A percentile compares a stretch with the other conserved stretches of the same genome.
Conservation (phyloP, 2,797 vertebrate genomes). For the Hypotaenidia okinawae region DNA sequence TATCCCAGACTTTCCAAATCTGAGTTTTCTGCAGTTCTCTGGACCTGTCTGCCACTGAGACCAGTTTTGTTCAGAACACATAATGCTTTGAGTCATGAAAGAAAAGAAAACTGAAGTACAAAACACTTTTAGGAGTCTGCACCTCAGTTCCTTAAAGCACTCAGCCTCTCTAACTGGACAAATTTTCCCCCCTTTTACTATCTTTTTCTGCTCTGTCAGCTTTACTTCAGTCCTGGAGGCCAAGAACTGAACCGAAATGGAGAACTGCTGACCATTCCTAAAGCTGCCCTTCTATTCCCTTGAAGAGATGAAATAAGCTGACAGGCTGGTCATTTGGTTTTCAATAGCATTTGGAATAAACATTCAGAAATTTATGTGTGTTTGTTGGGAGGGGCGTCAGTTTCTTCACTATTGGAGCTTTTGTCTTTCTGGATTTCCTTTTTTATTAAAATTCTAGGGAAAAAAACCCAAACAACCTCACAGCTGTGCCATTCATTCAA, state of each 20-base stretch:
- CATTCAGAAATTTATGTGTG: not conserved
- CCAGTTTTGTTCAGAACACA: rapidly evolving
- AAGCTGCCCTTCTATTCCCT: not conserved
- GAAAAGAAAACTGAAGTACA: not conserved
- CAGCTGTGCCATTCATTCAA: slow-evolving; percentile 28
- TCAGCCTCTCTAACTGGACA: not conserved
- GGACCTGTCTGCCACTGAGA: not conserved
- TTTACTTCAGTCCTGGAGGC: not conserved
- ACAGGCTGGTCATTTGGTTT: not conserved
- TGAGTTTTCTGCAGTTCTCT: not conserved
- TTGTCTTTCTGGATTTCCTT: slow-evolving; percentile 8
- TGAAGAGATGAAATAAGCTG: not conserved
- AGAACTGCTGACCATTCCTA: not conserved
- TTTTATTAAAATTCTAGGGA: not conserved
- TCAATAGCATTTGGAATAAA: not conserved
- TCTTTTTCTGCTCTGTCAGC: not conserved
- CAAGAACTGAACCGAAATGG: not conserved
- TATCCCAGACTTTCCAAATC: not conserved
- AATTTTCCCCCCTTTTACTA: not conserved
- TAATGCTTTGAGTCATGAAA: not conserved
- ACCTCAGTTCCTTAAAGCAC: not conserved
- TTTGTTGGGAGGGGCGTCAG: not conserved
- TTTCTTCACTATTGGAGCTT: not conserved
- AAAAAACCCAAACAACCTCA: too few species aligned
- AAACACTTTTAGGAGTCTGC: not conserved